These are phyloP conservation scores for Criorhina ranunculi DNA, from an alignment of 2,888 invertebrate genomes.

Conservation along the genomic window DNA sequence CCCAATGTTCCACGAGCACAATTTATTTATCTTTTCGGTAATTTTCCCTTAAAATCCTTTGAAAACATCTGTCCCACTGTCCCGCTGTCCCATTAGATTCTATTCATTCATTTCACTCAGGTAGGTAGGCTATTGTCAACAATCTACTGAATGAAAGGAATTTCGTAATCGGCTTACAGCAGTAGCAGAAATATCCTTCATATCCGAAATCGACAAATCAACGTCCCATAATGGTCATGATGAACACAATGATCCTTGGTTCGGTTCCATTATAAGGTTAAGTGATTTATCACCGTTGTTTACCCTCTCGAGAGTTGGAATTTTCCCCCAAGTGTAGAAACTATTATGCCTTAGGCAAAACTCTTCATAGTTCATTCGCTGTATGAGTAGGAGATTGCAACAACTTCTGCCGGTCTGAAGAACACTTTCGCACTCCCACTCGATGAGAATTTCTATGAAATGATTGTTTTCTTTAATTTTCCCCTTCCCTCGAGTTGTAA, in stretches of 20 bases:
- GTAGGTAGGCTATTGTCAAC: constrained; percentile 62
- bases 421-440: constrained; percentile 59
- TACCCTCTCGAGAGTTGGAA: constrained; percentile 59
- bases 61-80: constrained; percentile 45
- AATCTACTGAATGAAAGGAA: constrained; percentile 53
- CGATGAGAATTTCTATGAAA: constrained; percentile 28
- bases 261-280: constrained; percentile 54
- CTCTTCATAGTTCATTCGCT: constrained; percentile 57
- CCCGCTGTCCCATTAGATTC: constrained; percentile 38
- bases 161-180: constrained; percentile 71
- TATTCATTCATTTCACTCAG: constrained; percentile 45
- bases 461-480: constrained; percentile 68
- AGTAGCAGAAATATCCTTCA: constrained; percentile 55
- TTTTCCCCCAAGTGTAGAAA: constrained; percentile 29
- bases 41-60: not conserved
- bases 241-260: constrained; percentile 37
- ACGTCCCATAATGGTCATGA: constrained; percentile 53
- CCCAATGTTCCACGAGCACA: not conserved
- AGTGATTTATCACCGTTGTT: constrained; percentile 74
- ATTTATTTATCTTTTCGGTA: constrained; percentile 1
- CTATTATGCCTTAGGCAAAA: constrained; percentile 17
- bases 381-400: constrained; percentile 65
- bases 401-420: constrained; percentile 51
- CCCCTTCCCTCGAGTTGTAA: constrained; percentile 39
- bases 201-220: constrained; percentile 74